A percentile compares a stretch with the other conserved stretches of the same genome.
Evolutionary conservation across 2,113 vertebrate species (phyloP).

Genomic region (Myrmecobius fasciatus): DNA sequence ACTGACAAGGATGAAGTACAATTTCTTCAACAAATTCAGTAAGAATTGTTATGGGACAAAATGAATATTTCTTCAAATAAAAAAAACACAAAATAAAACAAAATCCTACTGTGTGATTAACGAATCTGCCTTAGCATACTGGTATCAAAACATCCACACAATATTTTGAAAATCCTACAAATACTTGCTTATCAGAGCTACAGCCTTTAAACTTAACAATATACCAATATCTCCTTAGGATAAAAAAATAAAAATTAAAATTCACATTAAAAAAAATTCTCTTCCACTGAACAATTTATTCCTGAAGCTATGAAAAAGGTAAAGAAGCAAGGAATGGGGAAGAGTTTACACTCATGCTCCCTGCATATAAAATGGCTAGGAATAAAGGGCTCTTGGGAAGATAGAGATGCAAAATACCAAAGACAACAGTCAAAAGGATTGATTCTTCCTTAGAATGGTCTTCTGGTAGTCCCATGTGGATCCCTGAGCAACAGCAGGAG

Average conservation of each 20-base stretch:
- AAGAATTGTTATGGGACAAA: constrained; percentile 80
- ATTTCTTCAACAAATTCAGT: constrained; percentile 75
- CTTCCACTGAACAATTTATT: not conserved
- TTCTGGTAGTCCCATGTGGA: not conserved
- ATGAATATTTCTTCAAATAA: constrained; percentile 82
- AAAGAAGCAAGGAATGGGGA: not conserved
- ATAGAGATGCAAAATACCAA: not conserved
- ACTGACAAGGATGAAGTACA: constrained; percentile 79
- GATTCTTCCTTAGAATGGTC: not conserved
- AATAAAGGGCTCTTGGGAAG: not conserved
- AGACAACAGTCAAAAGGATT: not conserved
- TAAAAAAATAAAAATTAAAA: not conserved
- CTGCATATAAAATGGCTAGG: not conserved
- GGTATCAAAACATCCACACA: constrained; percentile 84
- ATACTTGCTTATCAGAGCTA: constrained; percentile 82
- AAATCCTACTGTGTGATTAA: constrained; percentile 83
- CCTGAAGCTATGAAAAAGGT: not conserved
- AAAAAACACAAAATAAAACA: constrained; percentile 69
- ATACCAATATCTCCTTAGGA: constrained; percentile 81
- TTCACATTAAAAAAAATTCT: not conserved
- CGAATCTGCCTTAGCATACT: constrained; percentile 83
- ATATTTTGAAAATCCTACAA: constrained; percentile 84
- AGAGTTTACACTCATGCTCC: not conserved
- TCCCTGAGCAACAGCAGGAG: not conserved
- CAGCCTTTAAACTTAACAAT: constrained; percentile 82